Base-by-base conservation (phyloP, 2,888 invertebrate genomes). In the Volucella zonaria region DNA sequence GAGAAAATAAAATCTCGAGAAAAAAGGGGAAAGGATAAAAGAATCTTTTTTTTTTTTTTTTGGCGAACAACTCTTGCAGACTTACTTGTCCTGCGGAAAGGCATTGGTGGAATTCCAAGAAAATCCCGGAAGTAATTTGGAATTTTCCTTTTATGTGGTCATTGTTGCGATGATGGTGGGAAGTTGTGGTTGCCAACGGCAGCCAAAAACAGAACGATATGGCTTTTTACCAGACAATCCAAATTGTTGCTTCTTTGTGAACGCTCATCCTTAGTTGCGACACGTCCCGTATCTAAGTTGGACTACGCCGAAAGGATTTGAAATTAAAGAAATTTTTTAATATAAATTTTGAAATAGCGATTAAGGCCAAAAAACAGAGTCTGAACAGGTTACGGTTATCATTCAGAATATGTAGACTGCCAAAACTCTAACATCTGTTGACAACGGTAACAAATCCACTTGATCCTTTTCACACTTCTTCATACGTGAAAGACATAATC, bases 81-180 rank as follows among this genome's bases (percentile, higher is more conserved):
- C 31, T 31, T 31, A 31, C 31, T 58, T 38, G 14, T 64, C 61
- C 59, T 78, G 68, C 49, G 78, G 79, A 67, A 75, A 67, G 75
- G 62, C 67, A 38, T 68, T 23, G 31, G 71, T 58, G 77, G 64
- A 73, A 68, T 85, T 58, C 68, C 51, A 40, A 23, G 49, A 58
- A 73, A 85, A 62, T 73, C 31, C 31, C 73, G 58, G 81, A 73
- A 77, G 81, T 81, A 61, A 76, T 80, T 80, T 81, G 45, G 68
- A 38, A 52, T 67, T 81, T 73, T 61, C 59, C 58, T 85, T 85
- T 85, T 43, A 77, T 81, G 85, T 77, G 81, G 73, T 76, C 64
- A 68, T 56, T 47, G 8, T 75, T 54, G 10, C 54, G 31, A 54
- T 52, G n/a, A 42, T 62, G 51, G 47, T 67, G 43, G 64, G 70